Base-by-base conservation (phyloP, 2,113 vertebrate genomes). In the Excalfactoria chinensis region DNA sequence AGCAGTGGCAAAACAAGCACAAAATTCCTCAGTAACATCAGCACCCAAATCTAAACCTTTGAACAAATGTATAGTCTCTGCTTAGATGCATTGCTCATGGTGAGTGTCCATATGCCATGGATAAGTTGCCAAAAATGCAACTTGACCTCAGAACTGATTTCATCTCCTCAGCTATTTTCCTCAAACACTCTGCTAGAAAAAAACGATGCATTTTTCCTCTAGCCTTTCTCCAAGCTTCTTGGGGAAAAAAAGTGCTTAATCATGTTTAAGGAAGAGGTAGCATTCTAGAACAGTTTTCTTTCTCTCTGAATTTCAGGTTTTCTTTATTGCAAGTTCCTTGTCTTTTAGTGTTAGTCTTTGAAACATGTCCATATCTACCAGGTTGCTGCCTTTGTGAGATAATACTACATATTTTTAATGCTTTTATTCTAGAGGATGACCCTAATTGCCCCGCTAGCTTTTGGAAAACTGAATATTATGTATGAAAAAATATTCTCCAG, bases 111-210 rank as follows among this genome's bases (percentile, higher is more conserved):
- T 92, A 88, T 88, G 89, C 15, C 66, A 40, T 58, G 71, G 53
- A 63, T 32, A 73, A 60, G 60, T 35, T 92, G 73, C 77, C 81
- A 89, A 66, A 71, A 78, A 35, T 89, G n/a, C 53, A 86, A 16
- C 64, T 84, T 90, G 77, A 51, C 64, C 69, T 92, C 66, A 84
- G 80, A 86, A 74, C 22, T 88, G 58, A 72, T 68, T 69, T 78
- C 3, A 81, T 92, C 48, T 84, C 37, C 43, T 59, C 43, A 75
- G 58, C 64, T 30, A 22, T 90, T 86, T 88, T 56, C 9, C 17
- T 5, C 20, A 84, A 21, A 86, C 43, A 60, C 7, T 20, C 74
- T 37, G 16, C 28, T 74, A 56, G 62, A 71, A 84, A 75, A 1
- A 60, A 7, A 9, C 62, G 60, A 37, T 59, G 2, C 11, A 6